phyloP scores from a whole-genome alignment of 1,140 invertebrate species.

The Tetramorium alpestre region DNA sequence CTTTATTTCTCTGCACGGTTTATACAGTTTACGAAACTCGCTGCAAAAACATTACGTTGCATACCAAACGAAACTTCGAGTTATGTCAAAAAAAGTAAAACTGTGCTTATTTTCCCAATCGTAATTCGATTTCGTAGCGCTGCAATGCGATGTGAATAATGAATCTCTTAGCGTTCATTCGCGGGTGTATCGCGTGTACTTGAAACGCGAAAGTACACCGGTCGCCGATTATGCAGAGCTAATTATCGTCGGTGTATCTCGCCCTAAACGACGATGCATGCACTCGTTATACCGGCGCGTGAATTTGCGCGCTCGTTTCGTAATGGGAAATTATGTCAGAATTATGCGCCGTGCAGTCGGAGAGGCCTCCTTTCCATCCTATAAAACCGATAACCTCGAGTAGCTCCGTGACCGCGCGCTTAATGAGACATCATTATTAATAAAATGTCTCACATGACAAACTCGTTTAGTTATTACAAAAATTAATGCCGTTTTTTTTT shows the following conservation, averaged over 20 bases:
- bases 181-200: conserved; percentile 5
- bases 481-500: not conserved
- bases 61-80: not conserved
- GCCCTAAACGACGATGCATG: conserved; percentile 47
- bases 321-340: conserved; percentile 70
- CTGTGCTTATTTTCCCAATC: not conserved
- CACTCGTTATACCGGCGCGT: conserved; percentile 23
- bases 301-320: conserved; percentile 55
- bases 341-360: conserved; percentile 47
- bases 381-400: conserved; percentile 69
- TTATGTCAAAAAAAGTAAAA: not conserved
- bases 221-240: conserved; percentile 27
- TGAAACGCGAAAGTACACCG: conserved; percentile 1
- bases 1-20: not conserved
- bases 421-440: conserved; percentile 75
- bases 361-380: conserved; percentile 60
- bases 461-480: conserved; percentile 57
- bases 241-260: conserved; percentile 55
- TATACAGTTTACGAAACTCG: not conserved
- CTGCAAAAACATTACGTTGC: not conserved
- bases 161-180: conserved; percentile 22
- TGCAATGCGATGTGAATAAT: conserved; percentile 3
- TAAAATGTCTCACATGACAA: conserved; percentile 68
- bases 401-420: conserved; percentile 43
- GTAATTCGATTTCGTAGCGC: not conserved